These are phyloP conservation scores for Rotaria socialis DNA, from an alignment of 2,888 invertebrate genomes.

Conservation along the genomic window DNA sequence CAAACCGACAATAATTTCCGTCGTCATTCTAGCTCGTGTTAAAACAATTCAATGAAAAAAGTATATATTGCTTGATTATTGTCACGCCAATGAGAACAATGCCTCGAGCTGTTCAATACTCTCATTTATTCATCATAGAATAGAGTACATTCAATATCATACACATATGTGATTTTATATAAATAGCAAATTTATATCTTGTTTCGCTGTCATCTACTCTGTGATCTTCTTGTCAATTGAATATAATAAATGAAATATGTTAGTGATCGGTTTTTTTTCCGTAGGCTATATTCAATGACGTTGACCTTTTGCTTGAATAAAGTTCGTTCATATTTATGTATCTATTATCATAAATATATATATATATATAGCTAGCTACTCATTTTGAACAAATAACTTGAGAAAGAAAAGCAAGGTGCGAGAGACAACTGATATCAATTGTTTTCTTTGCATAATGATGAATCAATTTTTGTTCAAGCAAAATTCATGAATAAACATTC, in stretches of 20 bases:
- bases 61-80: background rate
- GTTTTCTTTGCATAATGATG: constrained; percentile 15
- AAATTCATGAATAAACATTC: background rate
- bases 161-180: background rate
- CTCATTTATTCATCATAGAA: background rate
- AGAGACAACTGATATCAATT: constrained; percentile 1
- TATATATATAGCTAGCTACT: no score
- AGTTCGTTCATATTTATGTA: background rate
- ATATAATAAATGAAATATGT: background rate
- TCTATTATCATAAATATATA: background rate
- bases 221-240: background rate
- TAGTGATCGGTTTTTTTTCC: background rate
- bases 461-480: background rate
- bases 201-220: background rate
- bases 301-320: background rate
- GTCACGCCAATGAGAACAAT: background rate
- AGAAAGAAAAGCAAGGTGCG: background rate
- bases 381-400: background rate
- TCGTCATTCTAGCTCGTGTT: background rate
- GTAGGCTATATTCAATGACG: background rate
- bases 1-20: background rate
- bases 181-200: constrained; percentile 7
- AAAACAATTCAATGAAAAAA: background rate
- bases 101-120: constrained; percentile 6
- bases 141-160: background rate